Evolutionary conservation across 2,888 invertebrate genomes (phyloP).

Genomic region (Palloptera scutellata): DNA sequence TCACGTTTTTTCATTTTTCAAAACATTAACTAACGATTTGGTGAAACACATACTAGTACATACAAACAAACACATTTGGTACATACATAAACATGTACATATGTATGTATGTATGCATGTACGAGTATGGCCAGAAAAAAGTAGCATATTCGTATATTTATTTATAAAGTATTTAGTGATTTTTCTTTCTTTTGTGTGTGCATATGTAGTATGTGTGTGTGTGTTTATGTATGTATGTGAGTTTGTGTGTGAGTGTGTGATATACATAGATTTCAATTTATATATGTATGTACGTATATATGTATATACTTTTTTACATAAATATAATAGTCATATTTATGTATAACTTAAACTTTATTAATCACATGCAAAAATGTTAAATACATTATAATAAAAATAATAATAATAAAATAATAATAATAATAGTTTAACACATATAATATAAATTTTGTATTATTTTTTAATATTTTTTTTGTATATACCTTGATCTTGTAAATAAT

Average conservation of each 20-base stretch:
- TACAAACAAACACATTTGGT: too few relatives aligned
- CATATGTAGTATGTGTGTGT: slow-evolving; percentile 10
- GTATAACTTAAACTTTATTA: slow-evolving; percentile 56
- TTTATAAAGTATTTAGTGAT: too few relatives aligned
- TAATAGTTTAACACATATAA: slow-evolving; percentile 46
- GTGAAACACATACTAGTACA: too few relatives aligned
- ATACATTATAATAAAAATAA: slow-evolving; percentile 31
- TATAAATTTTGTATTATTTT: slow-evolving; percentile 13
- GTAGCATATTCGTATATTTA: too few relatives aligned
- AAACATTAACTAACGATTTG: too few relatives aligned
- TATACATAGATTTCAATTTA: slow-evolving; percentile 5
- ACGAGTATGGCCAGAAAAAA: background rate
- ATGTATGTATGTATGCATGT: background rate
- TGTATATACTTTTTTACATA: background rate
- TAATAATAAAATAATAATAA: slow-evolving; percentile 47
- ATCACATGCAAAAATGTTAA: slow-evolving; percentile 61
- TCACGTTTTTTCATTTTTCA: background rate
- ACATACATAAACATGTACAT: too few relatives aligned
- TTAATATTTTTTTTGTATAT: background rate
- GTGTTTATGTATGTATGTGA: slow-evolving; percentile 9
- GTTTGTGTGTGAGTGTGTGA: slow-evolving; percentile 19
- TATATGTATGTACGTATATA: slow-evolving; percentile 16
- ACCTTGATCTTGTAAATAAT: background rate
- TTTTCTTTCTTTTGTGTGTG: background rate
- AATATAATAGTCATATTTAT: slow-evolving; percentile 4